phyloP scores from a whole-genome alignment of 64 coral and sea anemone species.

The Stylophora pistillata region DNA sequence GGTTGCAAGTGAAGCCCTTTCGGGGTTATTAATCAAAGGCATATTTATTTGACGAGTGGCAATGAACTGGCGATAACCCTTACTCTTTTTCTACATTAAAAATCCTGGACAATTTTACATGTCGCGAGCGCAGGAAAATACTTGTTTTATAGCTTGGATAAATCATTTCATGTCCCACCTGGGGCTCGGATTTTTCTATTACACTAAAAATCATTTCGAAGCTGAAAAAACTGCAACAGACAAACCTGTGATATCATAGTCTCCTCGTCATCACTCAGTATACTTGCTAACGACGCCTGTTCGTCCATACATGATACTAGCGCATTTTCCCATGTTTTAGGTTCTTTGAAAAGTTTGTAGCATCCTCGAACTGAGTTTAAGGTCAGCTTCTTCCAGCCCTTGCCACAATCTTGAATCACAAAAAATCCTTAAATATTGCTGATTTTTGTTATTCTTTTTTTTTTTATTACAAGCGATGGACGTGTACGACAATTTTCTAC shows the following conservation, averaged over 20 bases:
- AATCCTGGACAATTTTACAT: too few species aligned
- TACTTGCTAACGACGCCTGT: slow-evolving; percentile 76
- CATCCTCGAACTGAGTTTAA: slow-evolving; percentile 83
- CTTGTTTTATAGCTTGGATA: too few species aligned
- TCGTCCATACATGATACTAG: slow-evolving; percentile 67
- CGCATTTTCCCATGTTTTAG: slow-evolving; percentile 83
- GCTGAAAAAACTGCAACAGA: too few species aligned
- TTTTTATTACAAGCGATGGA: neutral
- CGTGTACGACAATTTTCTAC: neutral
- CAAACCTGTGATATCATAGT: slow-evolving; percentile 96
- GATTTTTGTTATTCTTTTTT: neutral
- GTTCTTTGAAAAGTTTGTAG: slow-evolving; percentile 77
- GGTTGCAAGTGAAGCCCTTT: too few species aligned
- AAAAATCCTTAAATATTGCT: neutral
- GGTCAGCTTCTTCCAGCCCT: slow-evolving; percentile 88
- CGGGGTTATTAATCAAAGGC: too few species aligned
- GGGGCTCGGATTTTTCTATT: too few species aligned
- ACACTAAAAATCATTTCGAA: too few species aligned
- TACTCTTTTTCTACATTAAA: too few species aligned
- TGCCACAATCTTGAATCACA: slow-evolving; percentile 57
- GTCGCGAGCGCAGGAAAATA: too few species aligned
- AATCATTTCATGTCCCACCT: too few species aligned
- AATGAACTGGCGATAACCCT: too few species aligned
- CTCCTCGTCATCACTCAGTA: slow-evolving; percentile 96
- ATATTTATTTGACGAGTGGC: too few species aligned